Conservation (phyloP, 2,888 invertebrate species). For the Chouioia cunea region DNA sequence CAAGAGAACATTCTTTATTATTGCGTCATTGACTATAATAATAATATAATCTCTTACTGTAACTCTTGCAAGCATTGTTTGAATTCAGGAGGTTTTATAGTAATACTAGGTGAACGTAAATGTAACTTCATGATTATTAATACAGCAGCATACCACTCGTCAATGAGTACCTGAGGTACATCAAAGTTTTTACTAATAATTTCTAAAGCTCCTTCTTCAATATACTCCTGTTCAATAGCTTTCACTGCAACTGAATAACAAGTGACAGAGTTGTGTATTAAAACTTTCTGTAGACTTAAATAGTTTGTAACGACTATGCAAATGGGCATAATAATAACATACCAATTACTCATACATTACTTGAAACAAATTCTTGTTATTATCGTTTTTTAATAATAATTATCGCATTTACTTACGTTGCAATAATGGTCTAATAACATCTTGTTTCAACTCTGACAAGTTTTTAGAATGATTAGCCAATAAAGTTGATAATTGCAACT, state of each 20-base stretch:
- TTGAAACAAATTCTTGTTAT: conserved; percentile 4
- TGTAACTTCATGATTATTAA: conserved; percentile 70
- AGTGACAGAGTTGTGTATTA: neutral
- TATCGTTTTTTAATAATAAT: conserved; percentile 15
- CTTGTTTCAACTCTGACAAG: conserved; percentile 60
- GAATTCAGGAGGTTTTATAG: conserved; percentile 69
- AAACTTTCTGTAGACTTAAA: conserved; percentile 18
- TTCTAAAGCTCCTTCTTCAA: conserved; percentile 63
- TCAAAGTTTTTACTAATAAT: conserved; percentile 62
- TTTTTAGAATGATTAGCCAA: conserved; percentile 59
- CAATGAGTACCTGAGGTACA: conserved; percentile 67
- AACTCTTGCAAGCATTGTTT: conserved; percentile 69
- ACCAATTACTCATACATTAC: neutral
- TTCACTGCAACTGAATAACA: conserved; percentile 61
- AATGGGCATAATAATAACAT: neutral
- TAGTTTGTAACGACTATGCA: conserved; percentile 10
- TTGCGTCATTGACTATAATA: conserved; percentile 3
- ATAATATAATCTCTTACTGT: conserved; percentile 59
- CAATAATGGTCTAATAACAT: conserved; percentile 60
- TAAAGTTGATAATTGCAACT: conserved; percentile 56
- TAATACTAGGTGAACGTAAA: conserved; percentile 67
- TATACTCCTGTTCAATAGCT: conserved; percentile 61
- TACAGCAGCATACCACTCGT: conserved; percentile 71
- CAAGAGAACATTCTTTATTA: conserved; percentile 8
- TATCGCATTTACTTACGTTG: conserved; percentile 57